phyloP scores from a whole-genome alignment of 2,888 invertebrate genomes.

The Drosophila histrio region DNA sequence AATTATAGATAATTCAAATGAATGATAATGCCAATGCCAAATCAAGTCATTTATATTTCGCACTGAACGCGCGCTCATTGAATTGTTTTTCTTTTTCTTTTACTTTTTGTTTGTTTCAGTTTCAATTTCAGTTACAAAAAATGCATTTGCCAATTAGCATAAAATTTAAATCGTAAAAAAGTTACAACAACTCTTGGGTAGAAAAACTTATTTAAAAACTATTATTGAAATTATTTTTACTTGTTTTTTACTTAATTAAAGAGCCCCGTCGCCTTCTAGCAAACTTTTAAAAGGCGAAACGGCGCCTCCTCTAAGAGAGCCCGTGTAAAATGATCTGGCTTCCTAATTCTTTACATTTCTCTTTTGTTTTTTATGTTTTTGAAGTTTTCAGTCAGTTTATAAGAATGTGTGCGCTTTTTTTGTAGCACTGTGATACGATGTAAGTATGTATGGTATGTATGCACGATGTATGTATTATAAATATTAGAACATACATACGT shows the following conservation, averaged over 20 bases:
- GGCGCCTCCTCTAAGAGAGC: constrained; percentile 31
- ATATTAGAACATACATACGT: not conserved
- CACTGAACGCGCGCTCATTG: constrained; percentile 47
- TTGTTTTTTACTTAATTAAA: constrained; percentile 57
- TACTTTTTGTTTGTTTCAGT: not conserved
- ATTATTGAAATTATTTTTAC: constrained; percentile 73
- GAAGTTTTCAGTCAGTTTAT: constrained; percentile 75
- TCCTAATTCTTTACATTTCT: constrained; percentile 12
- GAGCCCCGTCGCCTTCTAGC: not conserved
- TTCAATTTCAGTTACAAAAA: constrained; percentile 46
- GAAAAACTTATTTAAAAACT: constrained; percentile 79
- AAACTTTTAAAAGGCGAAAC: not conserved
- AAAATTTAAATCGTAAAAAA: constrained; percentile 74
- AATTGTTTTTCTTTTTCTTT: constrained; percentile 3
- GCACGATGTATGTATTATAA: constrained; percentile 12
- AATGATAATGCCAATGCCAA: constrained; percentile 18
- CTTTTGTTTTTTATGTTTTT: constrained; percentile 36
- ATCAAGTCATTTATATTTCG: constrained; percentile 34
- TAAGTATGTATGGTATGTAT: constrained; percentile 16
- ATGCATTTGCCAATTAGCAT: constrained; percentile 69
- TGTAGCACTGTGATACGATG: constrained; percentile 24
- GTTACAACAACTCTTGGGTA: constrained; percentile 76
- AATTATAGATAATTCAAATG: constrained; percentile 2
- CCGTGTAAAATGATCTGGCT: constrained; percentile 61
- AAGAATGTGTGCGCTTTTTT: constrained; percentile 43